Conservation (phyloP, 2,113 vertebrate species). For the Eublepharis macularius region DNA sequence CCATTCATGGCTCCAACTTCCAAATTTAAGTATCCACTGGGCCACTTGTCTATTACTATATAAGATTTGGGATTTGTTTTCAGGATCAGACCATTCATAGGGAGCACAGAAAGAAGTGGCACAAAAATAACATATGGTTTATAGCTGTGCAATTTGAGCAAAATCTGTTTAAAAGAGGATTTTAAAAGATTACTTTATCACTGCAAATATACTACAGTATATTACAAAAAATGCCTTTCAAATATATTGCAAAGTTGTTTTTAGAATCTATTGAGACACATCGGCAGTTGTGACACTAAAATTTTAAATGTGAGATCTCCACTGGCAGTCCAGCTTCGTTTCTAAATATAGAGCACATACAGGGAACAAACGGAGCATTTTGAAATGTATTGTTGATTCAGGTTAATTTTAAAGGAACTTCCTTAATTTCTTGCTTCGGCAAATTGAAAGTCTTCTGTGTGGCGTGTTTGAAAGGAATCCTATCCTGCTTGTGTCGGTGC, state of each 20-base stretch:
- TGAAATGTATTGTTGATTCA: constrained; percentile 64
- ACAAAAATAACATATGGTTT: neutral
- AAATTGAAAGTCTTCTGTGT: constrained; percentile 64
- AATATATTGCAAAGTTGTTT: neutral
- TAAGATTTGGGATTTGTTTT: neutral
- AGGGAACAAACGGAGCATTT: constrained; percentile 51
- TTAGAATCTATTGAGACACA: neutral
- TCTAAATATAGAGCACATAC: constrained; percentile 24
- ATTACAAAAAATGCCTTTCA: constrained; percentile 12
- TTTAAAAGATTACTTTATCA: neutral
- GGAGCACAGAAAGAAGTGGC: neutral
- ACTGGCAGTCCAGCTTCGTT: neutral
- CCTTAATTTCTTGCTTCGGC: constrained; percentile 53
- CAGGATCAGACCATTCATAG: neutral
- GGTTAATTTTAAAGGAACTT: constrained; percentile 61
- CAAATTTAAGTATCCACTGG: no score
- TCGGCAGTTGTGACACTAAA: neutral
- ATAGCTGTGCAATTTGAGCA: neutral
- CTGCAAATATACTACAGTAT: neutral
- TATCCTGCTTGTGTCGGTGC: constrained; percentile 57
- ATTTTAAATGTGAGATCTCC: constrained; percentile 20
- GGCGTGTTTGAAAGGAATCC: constrained; percentile 71
- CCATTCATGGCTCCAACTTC: no score
- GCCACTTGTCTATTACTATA: neutral
- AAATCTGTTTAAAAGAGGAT: neutral